These are phyloP conservation scores for Bradypodion pumilum DNA, from an alignment of 2,797 vertebrate species.

Conservation along the genomic window DNA sequence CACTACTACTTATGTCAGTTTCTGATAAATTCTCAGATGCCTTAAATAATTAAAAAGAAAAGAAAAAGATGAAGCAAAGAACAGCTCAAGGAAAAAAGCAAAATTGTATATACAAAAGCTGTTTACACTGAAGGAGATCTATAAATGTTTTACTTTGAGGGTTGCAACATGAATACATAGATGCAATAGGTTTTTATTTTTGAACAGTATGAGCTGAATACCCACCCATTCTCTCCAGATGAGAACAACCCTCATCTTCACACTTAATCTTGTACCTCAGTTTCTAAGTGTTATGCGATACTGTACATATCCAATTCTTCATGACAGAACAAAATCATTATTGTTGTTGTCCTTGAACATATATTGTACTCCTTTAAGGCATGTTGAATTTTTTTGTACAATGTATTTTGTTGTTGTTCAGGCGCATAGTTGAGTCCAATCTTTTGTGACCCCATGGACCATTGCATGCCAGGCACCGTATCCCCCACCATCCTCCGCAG, in stretches of 20 bases:
- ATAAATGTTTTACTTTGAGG: conserved; percentile 12
- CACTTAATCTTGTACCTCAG: background rate
- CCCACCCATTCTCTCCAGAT: background rate
- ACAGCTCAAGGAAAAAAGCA: conserved; percentile 13
- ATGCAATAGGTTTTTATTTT: conserved; percentile 10
- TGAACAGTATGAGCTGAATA: conserved; percentile 21
- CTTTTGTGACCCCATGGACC: no score
- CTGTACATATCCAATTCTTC: background rate
- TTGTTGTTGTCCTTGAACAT: background rate
- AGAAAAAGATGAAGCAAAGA: background rate
- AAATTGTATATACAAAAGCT: conserved; percentile 18
- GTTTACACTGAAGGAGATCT: conserved; percentile 1
- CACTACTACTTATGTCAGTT: conserved; percentile 73
- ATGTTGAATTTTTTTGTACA: background rate
- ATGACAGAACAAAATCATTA: background rate
- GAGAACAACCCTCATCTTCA: background rate
- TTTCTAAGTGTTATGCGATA: background rate
- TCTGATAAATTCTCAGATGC: conserved; percentile 70
- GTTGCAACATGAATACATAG: background rate
- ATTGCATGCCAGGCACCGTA: no score
- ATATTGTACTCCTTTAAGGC: background rate
- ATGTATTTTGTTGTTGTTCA: no score
- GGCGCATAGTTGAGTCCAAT: no score
- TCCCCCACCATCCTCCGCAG: no score
- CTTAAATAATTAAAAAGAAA: conserved; percentile 58